Evolutionary conservation across 2,797 vertebrate genomes (phyloP).

Genomic region (Bryconaethiops microstoma): DNA sequence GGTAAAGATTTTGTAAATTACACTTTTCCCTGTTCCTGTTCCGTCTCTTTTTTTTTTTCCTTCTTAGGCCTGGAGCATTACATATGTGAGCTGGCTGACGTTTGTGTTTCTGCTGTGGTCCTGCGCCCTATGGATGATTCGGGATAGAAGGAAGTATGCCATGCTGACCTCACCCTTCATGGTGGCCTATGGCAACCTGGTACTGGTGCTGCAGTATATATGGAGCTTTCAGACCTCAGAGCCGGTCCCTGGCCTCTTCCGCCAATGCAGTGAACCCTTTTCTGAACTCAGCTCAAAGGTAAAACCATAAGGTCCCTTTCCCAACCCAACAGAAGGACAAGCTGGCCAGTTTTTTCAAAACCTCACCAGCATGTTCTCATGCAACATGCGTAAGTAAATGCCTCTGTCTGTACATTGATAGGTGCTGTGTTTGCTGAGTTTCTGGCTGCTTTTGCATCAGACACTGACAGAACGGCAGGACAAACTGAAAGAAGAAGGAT

Average conservation of each 20-base stretch:
- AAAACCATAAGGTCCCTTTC: slow-evolving; percentile 1
- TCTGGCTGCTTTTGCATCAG: slow-evolving; percentile 96
- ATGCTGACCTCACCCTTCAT: slow-evolving; percentile 98
- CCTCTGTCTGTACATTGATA: slow-evolving; percentile 61
- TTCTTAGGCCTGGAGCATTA: slow-evolving; percentile 93
- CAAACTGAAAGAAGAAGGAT: slow-evolving; percentile 77
- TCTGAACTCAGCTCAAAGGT: slow-evolving; percentile 92
- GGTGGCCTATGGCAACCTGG: slow-evolving; percentile 91
- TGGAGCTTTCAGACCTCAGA: slow-evolving; percentile 85
- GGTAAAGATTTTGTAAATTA: background rate
- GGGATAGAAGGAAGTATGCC: slow-evolving; percentile 89
- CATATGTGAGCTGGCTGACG: slow-evolving; percentile 95
- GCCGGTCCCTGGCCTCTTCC: slow-evolving; percentile 81
- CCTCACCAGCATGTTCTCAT: background rate
- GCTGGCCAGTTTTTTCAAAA: background rate
- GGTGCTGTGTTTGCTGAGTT: slow-evolving; percentile 93
- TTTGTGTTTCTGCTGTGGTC: slow-evolving; percentile 97
- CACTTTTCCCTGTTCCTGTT: background rate
- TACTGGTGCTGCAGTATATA: slow-evolving; percentile 91
- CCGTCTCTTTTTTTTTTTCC: slow-evolving; percentile 9
- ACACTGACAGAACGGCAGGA: slow-evolving; percentile 90
- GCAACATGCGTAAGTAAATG: no score
- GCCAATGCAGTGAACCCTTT: slow-evolving; percentile 78
- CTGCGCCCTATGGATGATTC: slow-evolving; percentile 93
- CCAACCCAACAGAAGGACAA: background rate